A percentile compares a stretch with the other conserved stretches of the same genome.
phyloP scores from a whole-genome alignment of 2,113 vertebrate species.

The Archilochus colubris region DNA sequence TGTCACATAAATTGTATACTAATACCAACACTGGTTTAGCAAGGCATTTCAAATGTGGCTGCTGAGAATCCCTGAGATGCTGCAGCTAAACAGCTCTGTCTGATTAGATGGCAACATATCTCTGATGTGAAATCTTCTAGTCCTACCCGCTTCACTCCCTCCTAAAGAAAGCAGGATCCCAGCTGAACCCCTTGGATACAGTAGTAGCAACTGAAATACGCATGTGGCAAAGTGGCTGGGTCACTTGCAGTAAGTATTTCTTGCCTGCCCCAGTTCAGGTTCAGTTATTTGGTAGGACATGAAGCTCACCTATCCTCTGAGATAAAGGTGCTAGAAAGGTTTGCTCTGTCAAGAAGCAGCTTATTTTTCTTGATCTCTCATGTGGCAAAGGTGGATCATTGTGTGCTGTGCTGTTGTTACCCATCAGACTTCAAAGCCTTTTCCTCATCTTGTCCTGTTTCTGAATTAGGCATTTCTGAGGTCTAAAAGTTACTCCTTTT shows the following conservation, averaged over 20 bases:
- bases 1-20: background rate
- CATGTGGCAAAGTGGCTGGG: background rate
- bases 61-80: constrained; percentile 28
- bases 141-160: background rate
- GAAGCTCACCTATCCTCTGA: background rate
- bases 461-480: background rate
- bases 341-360: background rate
- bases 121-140: background rate
- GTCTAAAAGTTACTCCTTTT: background rate
- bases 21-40: background rate
- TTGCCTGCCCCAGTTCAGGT: background rate
- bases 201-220: background rate
- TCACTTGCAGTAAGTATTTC: background rate
- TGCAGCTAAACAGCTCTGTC: constrained; percentile 5
- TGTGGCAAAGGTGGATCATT: background rate
- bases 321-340: background rate
- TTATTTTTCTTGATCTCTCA: background rate
- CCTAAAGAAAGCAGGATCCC: background rate
- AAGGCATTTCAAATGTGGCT: background rate
- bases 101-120: background rate
- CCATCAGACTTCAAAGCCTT: background rate
- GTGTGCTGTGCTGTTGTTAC: background rate
- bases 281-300: background rate
- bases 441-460: background rate
- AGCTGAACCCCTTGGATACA: background rate